Evolutionary conservation across 64 coral and sea anemone genomes (phyloP), one percentile per base, ranked within the genome.

Genomic region (Trachythela sp.): DNA sequence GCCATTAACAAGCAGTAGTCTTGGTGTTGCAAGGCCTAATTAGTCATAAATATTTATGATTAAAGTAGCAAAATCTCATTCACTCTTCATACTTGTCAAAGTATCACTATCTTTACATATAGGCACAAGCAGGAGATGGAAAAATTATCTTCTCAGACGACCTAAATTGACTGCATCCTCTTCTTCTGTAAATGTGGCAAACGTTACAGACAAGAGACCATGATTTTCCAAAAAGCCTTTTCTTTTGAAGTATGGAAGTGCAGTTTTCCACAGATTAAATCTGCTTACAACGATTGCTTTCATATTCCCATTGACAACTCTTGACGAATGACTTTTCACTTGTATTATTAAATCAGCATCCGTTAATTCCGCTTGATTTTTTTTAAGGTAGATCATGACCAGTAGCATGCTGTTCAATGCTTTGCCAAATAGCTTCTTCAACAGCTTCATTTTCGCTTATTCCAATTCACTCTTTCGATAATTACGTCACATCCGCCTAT

Each of bases 91-190:
- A 88, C 86, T 67, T 88, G 38, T 20, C 8, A 88, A 15, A 38
- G 52, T 64, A 36, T n/a, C 64, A 67, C 86, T 88, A 10, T 88
- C 86, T n/a, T 70, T 88, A 0, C 1, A 68, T 8, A 88, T 70
- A 18, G 86, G 52, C 10, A 0, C 86, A 32, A 88, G 36, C 26
- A 88, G 38, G 18, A 88, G 32, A 24, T 88, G 86, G 30, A 88
- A 60, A n/a, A 88, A 68, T 60, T 88, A 51, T 0, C 56, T 13
- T 36, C 54, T 60, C 36, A 34, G 56, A 9, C 86, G 52, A 88
- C 56, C 86, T 35, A 88, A 26, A 24, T 88, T 52, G 33, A 38
- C 36, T 20, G 86, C 58, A 88, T 70, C 86, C 38, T 88, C 56
- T 36, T 88, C 49, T 24, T 40, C 9, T 29, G 29, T 26, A 40